phyloP scores from a whole-genome alignment of 2,797 vertebrate species.

The Lophius americanus region DNA sequence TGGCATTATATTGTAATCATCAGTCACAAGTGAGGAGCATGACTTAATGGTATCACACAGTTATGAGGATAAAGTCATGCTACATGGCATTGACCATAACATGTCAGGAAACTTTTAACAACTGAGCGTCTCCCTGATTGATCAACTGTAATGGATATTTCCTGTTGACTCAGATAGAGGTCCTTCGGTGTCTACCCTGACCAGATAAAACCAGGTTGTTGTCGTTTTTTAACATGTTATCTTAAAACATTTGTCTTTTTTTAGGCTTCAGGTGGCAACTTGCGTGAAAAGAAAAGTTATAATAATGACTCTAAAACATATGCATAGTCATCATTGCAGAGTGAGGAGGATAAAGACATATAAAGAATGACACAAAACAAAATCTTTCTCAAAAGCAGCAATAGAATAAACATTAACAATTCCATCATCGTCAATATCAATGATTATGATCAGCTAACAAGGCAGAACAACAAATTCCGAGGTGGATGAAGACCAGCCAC shows the following conservation, averaged over 20 bases:
- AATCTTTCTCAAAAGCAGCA: conserved; percentile 60
- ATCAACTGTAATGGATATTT: conserved; percentile 32
- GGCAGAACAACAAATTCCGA: conserved; percentile 53
- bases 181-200: conserved; percentile 18
- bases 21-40: conserved; percentile 44
- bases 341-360: conserved; percentile 57
- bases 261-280: conserved; percentile 30
- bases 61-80: conserved; percentile 65
- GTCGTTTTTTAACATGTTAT: too few species aligned
- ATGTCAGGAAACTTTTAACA: conserved; percentile 47
- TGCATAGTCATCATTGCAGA: conserved; percentile 80
- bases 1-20: conserved; percentile 45
- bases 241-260: not conserved
- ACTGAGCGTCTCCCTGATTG: conserved; percentile 58
- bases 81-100: conserved; percentile 61
- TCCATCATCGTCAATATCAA: conserved; percentile 69
- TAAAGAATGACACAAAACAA: conserved; percentile 71
- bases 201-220: conserved; percentile 8
- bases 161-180: conserved; percentile 30
- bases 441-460: conserved; percentile 64
- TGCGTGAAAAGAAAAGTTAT: conserved; percentile 31
- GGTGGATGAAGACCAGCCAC: conserved; percentile 62
- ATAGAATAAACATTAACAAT: conserved; percentile 59
- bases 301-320: conserved; percentile 46
- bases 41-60: conserved; percentile 59